These are phyloP conservation scores for Chloropsis cyanopogon DNA, from an alignment of 2,113 vertebrate genomes.

Conservation along the genomic window DNA sequence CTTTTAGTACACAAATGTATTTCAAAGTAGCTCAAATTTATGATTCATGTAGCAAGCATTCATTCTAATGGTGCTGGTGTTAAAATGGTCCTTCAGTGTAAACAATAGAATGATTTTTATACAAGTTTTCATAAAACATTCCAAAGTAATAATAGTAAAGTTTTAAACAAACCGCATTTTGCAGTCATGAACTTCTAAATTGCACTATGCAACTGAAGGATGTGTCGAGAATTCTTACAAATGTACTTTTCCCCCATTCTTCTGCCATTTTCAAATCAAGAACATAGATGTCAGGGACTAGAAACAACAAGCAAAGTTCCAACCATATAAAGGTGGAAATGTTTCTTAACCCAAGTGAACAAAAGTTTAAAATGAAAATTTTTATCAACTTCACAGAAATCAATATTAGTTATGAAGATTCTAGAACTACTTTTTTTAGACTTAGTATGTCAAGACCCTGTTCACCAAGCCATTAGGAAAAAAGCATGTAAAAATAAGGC, in stretches of 20 bases:
- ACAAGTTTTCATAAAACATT: background rate
- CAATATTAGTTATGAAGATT: background rate
- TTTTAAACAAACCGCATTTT: background rate
- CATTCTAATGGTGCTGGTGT: background rate
- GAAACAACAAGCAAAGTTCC: background rate
- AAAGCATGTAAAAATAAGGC: slow-evolving; percentile 26
- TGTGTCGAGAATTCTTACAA: background rate
- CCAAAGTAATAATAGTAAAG: background rate
- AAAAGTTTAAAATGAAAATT: background rate
- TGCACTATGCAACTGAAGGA: background rate
- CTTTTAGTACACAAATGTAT: background rate
- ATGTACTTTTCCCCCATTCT: background rate
- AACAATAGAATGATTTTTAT: background rate
- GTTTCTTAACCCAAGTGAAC: background rate
- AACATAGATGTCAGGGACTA: background rate
- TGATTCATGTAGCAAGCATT: background rate
- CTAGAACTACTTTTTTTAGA: background rate
- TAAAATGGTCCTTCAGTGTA: background rate
- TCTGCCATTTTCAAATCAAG: background rate
- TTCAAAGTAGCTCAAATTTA: background rate
- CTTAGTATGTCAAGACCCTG: background rate
- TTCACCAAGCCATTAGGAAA: background rate
- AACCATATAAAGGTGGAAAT: background rate
- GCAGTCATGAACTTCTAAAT: background rate
- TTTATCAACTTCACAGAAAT: background rate